Percentiles rank a stretch among this genome's conserved stretches.
These are phyloP conservation scores for Percopsis omiscomaycus DNA, from an alignment of 2,797 vertebrate genomes.

Conservation along the genomic window DNA sequence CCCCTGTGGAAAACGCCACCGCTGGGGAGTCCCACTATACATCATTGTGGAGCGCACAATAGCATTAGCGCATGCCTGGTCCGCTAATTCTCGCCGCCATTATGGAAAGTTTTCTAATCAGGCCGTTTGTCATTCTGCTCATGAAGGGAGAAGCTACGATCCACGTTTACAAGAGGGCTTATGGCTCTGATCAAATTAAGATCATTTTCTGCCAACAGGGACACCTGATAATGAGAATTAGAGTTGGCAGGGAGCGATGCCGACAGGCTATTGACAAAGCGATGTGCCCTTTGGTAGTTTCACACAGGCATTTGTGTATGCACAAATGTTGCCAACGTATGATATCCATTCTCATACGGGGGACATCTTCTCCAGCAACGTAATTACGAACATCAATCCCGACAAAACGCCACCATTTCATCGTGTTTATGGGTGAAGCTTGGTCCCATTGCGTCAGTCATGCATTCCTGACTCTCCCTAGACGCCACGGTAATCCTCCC, in stretches of 20 bases:
- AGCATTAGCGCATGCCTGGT: conserved; percentile 69
- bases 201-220: conserved; percentile 63
- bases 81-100: conserved; percentile 66
- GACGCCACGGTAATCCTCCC: conserved; percentile 55
- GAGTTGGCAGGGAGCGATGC: conserved; percentile 41
- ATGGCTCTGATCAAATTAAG: conserved; percentile 69
- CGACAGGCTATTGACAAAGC: conserved; percentile 62
- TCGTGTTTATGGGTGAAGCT: conserved; percentile 41
- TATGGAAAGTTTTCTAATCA: conserved; percentile 69
- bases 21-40: conserved; percentile 66
- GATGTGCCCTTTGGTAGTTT: conserved; percentile 48
- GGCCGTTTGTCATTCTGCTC: conserved; percentile 64
- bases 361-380: conserved; percentile 16
- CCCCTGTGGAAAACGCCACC: conserved; percentile 50
- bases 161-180: conserved; percentile 51
- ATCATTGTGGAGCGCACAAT: conserved; percentile 76
- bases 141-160: conserved; percentile 70
- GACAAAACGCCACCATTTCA: conserved; percentile 32
- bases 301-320: conserved; percentile 40
- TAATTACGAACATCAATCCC: conserved; percentile 40
- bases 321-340: conserved; percentile 26
- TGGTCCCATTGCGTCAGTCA: conserved; percentile 55
- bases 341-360: conserved; percentile 32
- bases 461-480: conserved; percentile 42
- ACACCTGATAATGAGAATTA: conserved; percentile 64